phyloP scores from a whole-genome alignment of 2,888 invertebrate genomes.

The Piscicola geometra region DNA sequence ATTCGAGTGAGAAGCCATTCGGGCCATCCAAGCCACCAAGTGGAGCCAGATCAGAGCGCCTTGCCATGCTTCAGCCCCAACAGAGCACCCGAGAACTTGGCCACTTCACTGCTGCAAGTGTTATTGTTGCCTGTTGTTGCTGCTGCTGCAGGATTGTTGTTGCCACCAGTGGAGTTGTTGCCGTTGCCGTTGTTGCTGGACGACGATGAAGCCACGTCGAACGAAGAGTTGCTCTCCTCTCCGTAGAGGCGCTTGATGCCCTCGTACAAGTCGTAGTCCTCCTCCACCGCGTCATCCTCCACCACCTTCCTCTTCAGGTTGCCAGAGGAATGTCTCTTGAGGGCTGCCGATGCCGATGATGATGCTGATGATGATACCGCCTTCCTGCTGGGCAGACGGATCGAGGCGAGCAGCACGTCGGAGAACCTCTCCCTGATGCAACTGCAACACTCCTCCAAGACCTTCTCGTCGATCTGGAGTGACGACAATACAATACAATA shows the following conservation, averaged over 20 bases:
- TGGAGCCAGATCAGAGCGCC: background rate
- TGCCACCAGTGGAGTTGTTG: background rate
- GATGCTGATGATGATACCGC: background rate
- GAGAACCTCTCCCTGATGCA: background rate
- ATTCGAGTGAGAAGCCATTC: background rate
- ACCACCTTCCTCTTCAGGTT: slow-evolving; percentile 8
- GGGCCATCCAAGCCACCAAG: background rate
- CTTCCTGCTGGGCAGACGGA: slow-evolving; percentile 18
- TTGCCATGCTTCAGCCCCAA: background rate
- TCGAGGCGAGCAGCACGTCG: background rate
- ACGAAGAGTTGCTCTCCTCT: slow-evolving; percentile 21
- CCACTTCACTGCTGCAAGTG: slow-evolving; percentile 9
- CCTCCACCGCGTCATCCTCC: slow-evolving; percentile 40
- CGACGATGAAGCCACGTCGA: background rate
- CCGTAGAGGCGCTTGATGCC: slow-evolving; percentile 53
- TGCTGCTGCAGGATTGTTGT: background rate
- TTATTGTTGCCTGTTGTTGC: background rate
- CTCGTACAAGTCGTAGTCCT: slow-evolving; percentile 52
- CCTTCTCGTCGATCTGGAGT: slow-evolving; percentile 1
- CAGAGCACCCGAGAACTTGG: background rate
- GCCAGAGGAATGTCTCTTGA: background rate
- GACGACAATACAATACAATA: background rate
- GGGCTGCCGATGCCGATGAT: background rate
- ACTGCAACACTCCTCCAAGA: slow-evolving; percentile 3
- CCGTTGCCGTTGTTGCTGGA: background rate